Conservation (phyloP, 1,140 invertebrate species). For the Samia ricini region DNA sequence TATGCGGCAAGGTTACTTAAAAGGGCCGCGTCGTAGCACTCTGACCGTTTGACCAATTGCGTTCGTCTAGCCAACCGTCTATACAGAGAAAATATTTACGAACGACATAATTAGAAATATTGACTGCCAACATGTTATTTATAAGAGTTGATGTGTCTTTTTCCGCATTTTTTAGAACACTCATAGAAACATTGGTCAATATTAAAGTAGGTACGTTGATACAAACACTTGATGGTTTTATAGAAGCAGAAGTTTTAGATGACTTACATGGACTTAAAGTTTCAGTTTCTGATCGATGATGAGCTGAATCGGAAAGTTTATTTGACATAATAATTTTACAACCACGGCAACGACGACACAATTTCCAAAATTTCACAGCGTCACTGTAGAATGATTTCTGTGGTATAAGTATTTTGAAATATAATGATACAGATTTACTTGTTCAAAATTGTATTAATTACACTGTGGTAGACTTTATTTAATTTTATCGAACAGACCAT, state of each 20-base stretch:
- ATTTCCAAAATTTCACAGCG: background rate
- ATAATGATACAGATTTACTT: no score
- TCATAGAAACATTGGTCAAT: no score
- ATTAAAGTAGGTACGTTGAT: no score
- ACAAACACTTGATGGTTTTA: no score
- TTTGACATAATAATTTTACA: constrained; percentile 2
- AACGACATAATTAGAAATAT: background rate
- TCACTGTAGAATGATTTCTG: background rate
- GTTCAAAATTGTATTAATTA: no score
- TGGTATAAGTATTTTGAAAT: background rate
- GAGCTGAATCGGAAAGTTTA: background rate
- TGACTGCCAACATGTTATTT: background rate
- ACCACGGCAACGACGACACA: background rate
- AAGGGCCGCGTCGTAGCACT: constrained; percentile 43
- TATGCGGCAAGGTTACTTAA: constrained; percentile 56
- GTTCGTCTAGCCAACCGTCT: constrained; percentile 24
- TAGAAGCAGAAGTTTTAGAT: background rate
- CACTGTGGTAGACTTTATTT: no score
- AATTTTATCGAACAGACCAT: no score
- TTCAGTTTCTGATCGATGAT: background rate
- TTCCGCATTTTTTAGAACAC: background rate
- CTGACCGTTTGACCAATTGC: constrained; percentile 43
- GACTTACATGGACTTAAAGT: constrained; percentile 5
- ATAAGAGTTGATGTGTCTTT: background rate
- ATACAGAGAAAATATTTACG: background rate